Conservation (phyloP, 2,888 invertebrate species). For the Steinernema carpocapsae region DNA sequence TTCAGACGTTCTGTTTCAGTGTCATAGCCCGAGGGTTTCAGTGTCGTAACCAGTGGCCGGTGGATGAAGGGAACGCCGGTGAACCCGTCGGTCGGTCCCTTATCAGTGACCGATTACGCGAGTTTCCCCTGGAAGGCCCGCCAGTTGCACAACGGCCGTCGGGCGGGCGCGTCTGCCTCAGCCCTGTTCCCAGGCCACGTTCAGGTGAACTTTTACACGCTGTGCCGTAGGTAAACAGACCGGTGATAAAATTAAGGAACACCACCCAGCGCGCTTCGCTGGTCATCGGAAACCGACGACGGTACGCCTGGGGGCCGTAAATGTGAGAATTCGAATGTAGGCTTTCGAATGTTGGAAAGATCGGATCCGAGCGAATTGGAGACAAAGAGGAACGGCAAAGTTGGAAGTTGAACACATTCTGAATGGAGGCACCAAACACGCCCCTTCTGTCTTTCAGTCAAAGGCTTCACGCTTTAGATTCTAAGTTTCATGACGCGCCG, state of each 20-base stretch:
- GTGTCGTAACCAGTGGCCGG: not conserved
- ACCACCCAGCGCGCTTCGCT: not conserved
- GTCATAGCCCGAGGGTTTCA: too few relatives aligned
- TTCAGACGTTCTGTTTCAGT: conserved; percentile 21
- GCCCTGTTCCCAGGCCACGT: not conserved
- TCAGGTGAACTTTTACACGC: conserved; percentile 33
- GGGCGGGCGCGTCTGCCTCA: not conserved
- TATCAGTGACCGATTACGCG: conserved; percentile 11
- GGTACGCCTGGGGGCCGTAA: too few relatives aligned
- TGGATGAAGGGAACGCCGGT: not conserved
- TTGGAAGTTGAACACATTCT: not conserved
- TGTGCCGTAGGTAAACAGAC: conserved; percentile 10
- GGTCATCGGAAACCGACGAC: not conserved
- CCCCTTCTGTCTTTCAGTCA: conserved; percentile 26
- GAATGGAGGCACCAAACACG: conserved; percentile 5
- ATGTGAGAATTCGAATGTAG: too few relatives aligned
- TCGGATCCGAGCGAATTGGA: not conserved
- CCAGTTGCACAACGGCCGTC: conserved; percentile 12
- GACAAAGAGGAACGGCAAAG: conserved; percentile 26
- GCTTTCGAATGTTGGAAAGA: not conserved
- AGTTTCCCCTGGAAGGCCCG: not conserved
- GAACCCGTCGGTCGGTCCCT: not conserved
- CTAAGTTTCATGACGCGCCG: conserved; percentile 34
- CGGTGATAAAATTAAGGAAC: conserved; percentile 3
- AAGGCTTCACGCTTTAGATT: conserved; percentile 19